Percentiles rank a stretch among this genome's conserved stretches.
Conservation (phyloP, 1,140 invertebrate genomes). For the Archivesica marissinica region DNA sequence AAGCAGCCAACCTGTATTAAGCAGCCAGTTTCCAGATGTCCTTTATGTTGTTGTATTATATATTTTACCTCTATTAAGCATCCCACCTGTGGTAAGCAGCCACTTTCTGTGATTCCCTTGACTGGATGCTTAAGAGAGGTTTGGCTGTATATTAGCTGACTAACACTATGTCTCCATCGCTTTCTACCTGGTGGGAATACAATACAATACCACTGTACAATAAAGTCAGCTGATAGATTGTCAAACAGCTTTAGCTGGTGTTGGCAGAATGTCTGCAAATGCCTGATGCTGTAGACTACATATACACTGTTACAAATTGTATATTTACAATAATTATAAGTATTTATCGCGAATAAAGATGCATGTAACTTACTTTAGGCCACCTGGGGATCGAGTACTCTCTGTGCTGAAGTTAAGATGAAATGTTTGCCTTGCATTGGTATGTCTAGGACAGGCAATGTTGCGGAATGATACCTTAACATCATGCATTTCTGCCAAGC, state of each 20-base stretch:
- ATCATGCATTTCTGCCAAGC: slow-evolving; percentile 28
- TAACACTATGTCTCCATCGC: too few species aligned
- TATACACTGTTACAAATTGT: neutral
- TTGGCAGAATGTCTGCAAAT: neutral
- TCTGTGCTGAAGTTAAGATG: neutral
- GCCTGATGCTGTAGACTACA: neutral
- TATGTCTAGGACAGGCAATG: neutral
- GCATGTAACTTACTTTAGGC: neutral
- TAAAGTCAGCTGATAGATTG: neutral
- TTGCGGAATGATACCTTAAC: slow-evolving; percentile 39
- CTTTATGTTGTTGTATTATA: too few species aligned
- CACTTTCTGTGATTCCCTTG: too few species aligned
- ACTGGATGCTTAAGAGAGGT: too few species aligned
- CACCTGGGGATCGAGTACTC: neutral
- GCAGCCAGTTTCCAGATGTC: too few species aligned
- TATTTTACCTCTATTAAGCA: too few species aligned
- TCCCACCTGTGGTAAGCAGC: too few species aligned
- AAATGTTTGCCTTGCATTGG: neutral
- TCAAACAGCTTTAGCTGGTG: neutral
- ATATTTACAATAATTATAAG: neutral
- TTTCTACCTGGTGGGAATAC: too few species aligned
- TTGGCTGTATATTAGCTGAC: too few species aligned
- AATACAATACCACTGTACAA: too few species aligned
- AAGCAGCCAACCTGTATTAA: too few species aligned
- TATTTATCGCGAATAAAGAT: neutral